These are phyloP conservation scores for Zygogramma bicolorata DNA, from an alignment of 2,888 invertebrate species.

Conservation along the genomic window DNA sequence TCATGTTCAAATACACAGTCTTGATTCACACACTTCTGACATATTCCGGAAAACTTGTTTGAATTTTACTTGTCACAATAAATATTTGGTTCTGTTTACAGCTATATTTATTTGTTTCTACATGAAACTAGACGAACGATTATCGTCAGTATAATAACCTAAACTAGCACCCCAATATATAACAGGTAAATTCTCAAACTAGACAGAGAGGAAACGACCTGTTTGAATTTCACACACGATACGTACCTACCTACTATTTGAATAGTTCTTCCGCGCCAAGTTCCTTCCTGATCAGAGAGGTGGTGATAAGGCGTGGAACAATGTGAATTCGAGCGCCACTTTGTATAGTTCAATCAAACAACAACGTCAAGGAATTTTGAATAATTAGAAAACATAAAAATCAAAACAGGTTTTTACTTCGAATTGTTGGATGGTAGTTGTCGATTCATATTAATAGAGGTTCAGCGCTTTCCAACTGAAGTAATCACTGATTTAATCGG, in stretches of 20 bases:
- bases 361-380: no score
- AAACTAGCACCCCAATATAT: constrained; percentile 9
- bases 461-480: no score
- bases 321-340: not conserved
- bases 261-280: not conserved
- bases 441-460: no score
- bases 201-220: constrained; percentile 33
- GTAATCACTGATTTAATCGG: no score
- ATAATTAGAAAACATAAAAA: no score
- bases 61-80: constrained; percentile 9
- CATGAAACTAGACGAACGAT: constrained; percentile 11
- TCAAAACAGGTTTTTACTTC: no score
- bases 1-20: no score
- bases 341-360: no score
- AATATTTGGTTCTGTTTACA: constrained; percentile 12
- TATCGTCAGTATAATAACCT: constrained; percentile 5
- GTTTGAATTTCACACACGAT: constrained; percentile 41
- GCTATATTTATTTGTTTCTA: constrained; percentile 6
- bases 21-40: not conserved
- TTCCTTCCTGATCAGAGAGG: not conserved
- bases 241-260: not conserved
- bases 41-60: not conserved
- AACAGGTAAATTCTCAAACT: constrained; percentile 13
- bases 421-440: no score
- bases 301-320: not conserved